Base-by-base conservation (phyloP, 2,113 vertebrate genomes). In the Pseudorectes ferrugineus region DNA sequence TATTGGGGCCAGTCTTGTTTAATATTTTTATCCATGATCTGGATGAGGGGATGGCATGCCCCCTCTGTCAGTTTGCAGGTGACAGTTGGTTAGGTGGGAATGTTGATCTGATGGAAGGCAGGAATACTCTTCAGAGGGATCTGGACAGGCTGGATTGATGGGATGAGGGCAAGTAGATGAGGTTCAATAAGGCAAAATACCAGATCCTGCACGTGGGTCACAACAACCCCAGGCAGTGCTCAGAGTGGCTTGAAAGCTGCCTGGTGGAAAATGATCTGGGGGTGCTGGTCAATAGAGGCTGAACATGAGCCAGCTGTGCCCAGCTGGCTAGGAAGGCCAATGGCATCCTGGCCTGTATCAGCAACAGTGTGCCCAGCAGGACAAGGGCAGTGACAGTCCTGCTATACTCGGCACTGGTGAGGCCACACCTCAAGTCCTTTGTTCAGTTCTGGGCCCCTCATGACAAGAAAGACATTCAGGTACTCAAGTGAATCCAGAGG, bases 311-410 rank as follows among this genome's bases (percentile, higher is more conserved):
- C 42, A 26, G 25, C 21, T 33, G 17, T 51, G 21, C 21, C 20
- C 40, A 46, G 6, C 3, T 38, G 58, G 33, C 40, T 5, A 33
- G 12, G 38, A 33, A 38, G 23, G n/a, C 28, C 28, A 18, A 1
- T 1, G 15, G 12, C n/a, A 73, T 19, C 43, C 42, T 31, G 25
- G 35, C 25, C 36, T 49, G 16, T 5, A 11, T 43, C 43, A 36
- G 17, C 22, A 58, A 10, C 4, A 17, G 5, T 18, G 43, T 42
- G 21, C 17, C 14, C 51, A 67, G 52, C 31, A 51, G 71, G 25
- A 76, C 0, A 0, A 49, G 20, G 24, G 19, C 20, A 21, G 16
- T 29, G 25, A 42, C 21, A 0, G 4, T 21, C 18, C 11, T 31
- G 6, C 10, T 29, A 17, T 17, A 40, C 6, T 17, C 5, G 6